These are phyloP conservation scores for Heteromurus nitidus DNA, from an alignment of 2,888 invertebrate genomes.

Conservation along the genomic window DNA sequence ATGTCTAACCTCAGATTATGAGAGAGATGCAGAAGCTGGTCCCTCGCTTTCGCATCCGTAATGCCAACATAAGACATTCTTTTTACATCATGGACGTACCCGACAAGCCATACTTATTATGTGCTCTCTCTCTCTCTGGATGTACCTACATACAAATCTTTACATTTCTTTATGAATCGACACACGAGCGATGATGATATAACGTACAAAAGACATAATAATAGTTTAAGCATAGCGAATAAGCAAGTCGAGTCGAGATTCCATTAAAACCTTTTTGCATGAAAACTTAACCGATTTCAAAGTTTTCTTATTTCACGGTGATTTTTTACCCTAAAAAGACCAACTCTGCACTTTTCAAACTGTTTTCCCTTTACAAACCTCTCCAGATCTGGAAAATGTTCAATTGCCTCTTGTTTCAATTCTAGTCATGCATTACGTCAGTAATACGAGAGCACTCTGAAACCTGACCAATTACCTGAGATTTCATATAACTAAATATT, in stretches of 20 bases:
- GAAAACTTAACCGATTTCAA: conserved; percentile 59
- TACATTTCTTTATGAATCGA: too few species aligned
- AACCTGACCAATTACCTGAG: conserved; percentile 46
- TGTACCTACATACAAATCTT: not conserved
- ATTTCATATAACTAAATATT: too few species aligned
- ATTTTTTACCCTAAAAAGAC: not conserved
- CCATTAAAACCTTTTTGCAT: conserved; percentile 62
- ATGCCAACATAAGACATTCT: not conserved
- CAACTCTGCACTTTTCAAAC: conserved; percentile 52
- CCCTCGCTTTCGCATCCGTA: conserved; percentile 52
- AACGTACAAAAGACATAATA: conserved; percentile 1
- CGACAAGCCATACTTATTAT: conserved; percentile 17
- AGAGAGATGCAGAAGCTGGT: conserved; percentile 54
- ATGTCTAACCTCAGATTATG: conserved; percentile 63
- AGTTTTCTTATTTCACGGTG: conserved; percentile 5
- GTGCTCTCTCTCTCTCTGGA: too few species aligned
- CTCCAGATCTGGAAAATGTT: too few species aligned
- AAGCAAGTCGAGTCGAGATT: conserved; percentile 54
- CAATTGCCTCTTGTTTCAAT: too few species aligned
- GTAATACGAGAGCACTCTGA: too few species aligned
- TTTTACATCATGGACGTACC: conserved; percentile 11
- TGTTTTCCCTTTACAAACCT: too few species aligned
- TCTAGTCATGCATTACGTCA: too few species aligned
- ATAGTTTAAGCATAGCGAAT: conserved; percentile 21
- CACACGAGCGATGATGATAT: too few species aligned